Percentiles rank a stretch among this genome's conserved stretches.
phyloP scores from a whole-genome alignment of 2,888 invertebrate species.

The Endomychus coccineus region DNA sequence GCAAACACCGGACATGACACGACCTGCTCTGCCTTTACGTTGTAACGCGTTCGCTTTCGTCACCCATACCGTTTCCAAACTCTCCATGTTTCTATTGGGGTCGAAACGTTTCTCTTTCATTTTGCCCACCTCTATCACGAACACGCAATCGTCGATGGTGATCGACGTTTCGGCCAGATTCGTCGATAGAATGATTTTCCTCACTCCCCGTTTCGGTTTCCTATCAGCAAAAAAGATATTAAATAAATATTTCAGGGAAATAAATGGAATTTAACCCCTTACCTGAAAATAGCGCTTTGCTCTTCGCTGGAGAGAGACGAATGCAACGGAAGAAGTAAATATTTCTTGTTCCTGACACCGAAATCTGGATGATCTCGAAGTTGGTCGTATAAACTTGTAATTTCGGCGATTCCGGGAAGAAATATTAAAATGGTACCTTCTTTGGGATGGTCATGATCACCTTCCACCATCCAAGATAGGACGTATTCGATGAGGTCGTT shows the following conservation, averaged over 20 bases:
- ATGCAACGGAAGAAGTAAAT: conserved; percentile 73
- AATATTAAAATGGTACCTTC: conserved; percentile 74
- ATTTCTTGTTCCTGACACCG: conserved; percentile 56
- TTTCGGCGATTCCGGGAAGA: conserved; percentile 73
- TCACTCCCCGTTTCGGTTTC: conserved; percentile 58
- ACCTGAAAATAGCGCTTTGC: conserved; percentile 64
- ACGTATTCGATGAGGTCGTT: conserved; percentile 67
- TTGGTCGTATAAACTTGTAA: conserved; percentile 62
- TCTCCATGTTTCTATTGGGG: conserved; percentile 79
- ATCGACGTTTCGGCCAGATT: conserved; percentile 95
- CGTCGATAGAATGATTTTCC: conserved; percentile 85
- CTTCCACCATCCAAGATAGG: conserved; percentile 61
- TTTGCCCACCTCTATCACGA: conserved; percentile 85
- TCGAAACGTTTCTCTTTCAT: conserved; percentile 86
- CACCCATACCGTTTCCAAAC: conserved; percentile 81
- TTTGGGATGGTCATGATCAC: conserved; percentile 59
- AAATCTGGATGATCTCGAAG: conserved; percentile 58
- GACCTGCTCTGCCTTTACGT: conserved; percentile 82
- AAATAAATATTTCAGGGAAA: neutral
- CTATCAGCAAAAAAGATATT: conserved; percentile 42
- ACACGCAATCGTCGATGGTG: conserved; percentile 93
- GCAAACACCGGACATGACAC: conserved; percentile 82
- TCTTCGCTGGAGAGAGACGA: conserved; percentile 79
- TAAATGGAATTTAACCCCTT: conserved; percentile 20
- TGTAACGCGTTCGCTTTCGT: conserved; percentile 86